These are phyloP conservation scores for Colius striatus DNA, from an alignment of 2,113 vertebrate genomes.

Conservation along the genomic window DNA sequence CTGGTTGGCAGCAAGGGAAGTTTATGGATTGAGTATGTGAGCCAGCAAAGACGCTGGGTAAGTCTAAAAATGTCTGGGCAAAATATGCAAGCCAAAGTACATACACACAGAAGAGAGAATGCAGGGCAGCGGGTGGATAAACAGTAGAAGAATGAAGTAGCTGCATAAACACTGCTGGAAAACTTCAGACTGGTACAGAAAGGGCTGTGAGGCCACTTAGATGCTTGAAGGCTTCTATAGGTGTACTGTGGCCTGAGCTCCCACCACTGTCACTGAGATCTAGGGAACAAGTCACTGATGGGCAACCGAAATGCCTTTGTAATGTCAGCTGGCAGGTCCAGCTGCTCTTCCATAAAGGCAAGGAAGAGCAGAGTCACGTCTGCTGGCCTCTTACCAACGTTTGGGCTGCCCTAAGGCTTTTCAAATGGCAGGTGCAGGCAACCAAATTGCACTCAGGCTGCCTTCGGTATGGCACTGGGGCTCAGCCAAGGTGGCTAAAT, in stretches of 20 bases:
- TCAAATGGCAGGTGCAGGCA: background rate
- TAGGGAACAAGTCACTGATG: background rate
- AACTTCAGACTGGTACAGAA: background rate
- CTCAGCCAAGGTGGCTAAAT: background rate
- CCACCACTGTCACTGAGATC: background rate
- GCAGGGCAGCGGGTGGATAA: background rate
- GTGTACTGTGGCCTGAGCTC: background rate
- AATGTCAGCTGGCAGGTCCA: background rate
- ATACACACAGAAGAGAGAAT: background rate
- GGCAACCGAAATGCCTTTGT: background rate
- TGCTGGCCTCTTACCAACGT: rapidly evolving
- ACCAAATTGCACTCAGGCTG: background rate
- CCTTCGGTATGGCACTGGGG: background rate
- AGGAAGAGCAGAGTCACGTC: background rate
- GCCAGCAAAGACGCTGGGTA: slow-evolving; percentile 31
- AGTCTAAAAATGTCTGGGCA: slow-evolving; percentile 3
- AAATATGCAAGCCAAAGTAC: slow-evolving; percentile 28
- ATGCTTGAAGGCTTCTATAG: background rate
- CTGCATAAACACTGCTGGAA: slow-evolving; percentile 35
- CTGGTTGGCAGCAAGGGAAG: slow-evolving; percentile 16
- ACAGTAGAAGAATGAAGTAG: slow-evolving; percentile 25
- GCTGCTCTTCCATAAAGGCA: background rate
- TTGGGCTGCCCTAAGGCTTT: background rate
- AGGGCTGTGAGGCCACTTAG: background rate
- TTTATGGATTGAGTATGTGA: background rate